A percentile compares a stretch with the other conserved stretches of the same genome.
Evolutionary conservation across 2,888 invertebrate genomes (phyloP).

Genomic region (Polymixis lichenea): DNA sequence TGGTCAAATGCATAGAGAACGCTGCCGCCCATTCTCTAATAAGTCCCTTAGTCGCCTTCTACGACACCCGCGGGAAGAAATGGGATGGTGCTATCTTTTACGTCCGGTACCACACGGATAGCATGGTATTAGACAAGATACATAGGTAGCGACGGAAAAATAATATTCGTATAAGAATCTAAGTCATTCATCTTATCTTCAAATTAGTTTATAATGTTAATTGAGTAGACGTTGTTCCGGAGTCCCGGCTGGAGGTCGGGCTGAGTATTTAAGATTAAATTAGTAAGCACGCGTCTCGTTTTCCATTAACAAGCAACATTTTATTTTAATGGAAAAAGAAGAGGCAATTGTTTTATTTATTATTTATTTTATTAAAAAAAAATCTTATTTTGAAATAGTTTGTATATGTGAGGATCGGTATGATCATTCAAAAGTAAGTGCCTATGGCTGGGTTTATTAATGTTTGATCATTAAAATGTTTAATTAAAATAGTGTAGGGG

Average conservation of each 20-base stretch:
- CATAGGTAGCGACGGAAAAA: background rate
- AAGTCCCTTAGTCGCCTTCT: no score
- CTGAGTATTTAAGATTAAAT: background rate
- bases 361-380: no score
- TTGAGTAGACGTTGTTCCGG: background rate
- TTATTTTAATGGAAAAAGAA: background rate
- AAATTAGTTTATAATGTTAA: constrained; percentile 1
- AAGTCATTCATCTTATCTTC: background rate
- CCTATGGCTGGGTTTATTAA: background rate
- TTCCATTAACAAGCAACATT: background rate
- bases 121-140: background rate
- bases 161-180: background rate
- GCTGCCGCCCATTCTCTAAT: no score
- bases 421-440: background rate
- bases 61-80: no score
- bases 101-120: no score
- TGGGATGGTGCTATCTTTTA: no score
- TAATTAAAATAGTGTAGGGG: background rate
- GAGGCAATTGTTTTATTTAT: no score
- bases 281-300: background rate
- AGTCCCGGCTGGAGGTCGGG: background rate
- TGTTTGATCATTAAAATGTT: background rate
- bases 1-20: no score
- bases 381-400: background rate
- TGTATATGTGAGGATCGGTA: background rate